Percentiles rank a stretch among this genome's conserved stretches.
Conservation (phyloP, 2,888 invertebrate species). For the Temnothorax rugatulus region DNA sequence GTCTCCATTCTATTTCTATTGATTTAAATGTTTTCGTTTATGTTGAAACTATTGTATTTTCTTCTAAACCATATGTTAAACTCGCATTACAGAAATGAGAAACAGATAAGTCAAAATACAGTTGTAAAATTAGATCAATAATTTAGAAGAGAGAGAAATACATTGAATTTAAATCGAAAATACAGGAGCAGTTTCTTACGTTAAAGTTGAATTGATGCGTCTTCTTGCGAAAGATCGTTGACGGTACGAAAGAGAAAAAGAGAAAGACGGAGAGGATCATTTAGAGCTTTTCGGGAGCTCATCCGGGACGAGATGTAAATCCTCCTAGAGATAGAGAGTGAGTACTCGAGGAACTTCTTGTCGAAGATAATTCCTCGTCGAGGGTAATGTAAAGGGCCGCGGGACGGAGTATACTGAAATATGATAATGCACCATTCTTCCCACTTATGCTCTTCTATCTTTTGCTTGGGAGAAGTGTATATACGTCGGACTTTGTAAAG, state of each 20-base stretch:
- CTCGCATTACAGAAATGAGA: background rate
- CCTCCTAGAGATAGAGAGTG: slow-evolving; percentile 49
- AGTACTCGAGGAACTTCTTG: slow-evolving; percentile 56
- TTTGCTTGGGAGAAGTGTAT: slow-evolving; percentile 8
- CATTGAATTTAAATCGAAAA: background rate
- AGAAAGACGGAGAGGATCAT: slow-evolving; percentile 29
- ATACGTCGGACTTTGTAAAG: slow-evolving; percentile 33
- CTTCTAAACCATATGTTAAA: background rate
- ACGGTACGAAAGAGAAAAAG: background rate
- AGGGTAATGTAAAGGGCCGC: slow-evolving; percentile 35
- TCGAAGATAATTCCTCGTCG: slow-evolving; percentile 61
- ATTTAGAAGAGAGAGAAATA: background rate
- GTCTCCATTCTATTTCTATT: background rate
- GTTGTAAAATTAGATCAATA: background rate
- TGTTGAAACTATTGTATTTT: background rate
- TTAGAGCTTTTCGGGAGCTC: slow-evolving; percentile 36
- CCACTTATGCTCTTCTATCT: slow-evolving; percentile 26
- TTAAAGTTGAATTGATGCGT: slow-evolving; percentile 6
- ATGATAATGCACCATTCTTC: slow-evolving; percentile 55
- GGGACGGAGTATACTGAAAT: slow-evolving; percentile 44
- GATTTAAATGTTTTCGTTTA: background rate
- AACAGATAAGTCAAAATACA: background rate
- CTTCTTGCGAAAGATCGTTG: slow-evolving; percentile 23
- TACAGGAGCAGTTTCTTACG: background rate
- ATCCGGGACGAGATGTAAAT: slow-evolving; percentile 59